Conservation (phyloP, 2,797 vertebrate genomes). For the Oreochromis mossambicus region DNA sequence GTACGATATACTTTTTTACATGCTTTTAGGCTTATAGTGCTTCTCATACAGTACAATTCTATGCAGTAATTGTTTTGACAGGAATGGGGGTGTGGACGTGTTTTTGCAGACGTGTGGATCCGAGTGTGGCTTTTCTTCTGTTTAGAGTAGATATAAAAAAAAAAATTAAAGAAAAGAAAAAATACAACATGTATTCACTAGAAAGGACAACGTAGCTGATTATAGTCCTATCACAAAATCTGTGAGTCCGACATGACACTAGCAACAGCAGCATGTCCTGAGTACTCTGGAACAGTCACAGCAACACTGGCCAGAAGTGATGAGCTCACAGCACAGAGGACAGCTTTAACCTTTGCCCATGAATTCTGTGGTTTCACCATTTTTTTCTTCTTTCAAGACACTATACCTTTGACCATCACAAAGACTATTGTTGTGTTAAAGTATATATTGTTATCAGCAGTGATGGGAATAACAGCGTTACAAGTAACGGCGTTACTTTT, state of each 20-base stretch:
- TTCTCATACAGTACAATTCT: neutral
- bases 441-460: neutral
- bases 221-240: neutral
- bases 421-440: too few species aligned
- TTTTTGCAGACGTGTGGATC: neutral
- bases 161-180: accelerated
- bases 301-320: neutral
- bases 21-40: accelerated
- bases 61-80: neutral
- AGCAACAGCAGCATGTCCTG: neutral
- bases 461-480: too few species aligned
- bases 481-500: too few species aligned
- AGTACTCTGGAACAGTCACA: neutral
- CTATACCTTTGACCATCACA: too few species aligned
- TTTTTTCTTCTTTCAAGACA: too few species aligned
- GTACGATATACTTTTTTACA: neutral
- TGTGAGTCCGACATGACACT: neutral
- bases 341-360: too few species aligned
- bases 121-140: too few species aligned
- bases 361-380: too few species aligned
- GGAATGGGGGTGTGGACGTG: accelerated
- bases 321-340: neutral
- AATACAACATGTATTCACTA: neutral
- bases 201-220: neutral
- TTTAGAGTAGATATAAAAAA: too few species aligned